A percentile compares a stretch with the other conserved stretches of the same genome.
phyloP scores from a whole-genome alignment of 2,113 vertebrate genomes.

The Brachirus orientalis region DNA sequence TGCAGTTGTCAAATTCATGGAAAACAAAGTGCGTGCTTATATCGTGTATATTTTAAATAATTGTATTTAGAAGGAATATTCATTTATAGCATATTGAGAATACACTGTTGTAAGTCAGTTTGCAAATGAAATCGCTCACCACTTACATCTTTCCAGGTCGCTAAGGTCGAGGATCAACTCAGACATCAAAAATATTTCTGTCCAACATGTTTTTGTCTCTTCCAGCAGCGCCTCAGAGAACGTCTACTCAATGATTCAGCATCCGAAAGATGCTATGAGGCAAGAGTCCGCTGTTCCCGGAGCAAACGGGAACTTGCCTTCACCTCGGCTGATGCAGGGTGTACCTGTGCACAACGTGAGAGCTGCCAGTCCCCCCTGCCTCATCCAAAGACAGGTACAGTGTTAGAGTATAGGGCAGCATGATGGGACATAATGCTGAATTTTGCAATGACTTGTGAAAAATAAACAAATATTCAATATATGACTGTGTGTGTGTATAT shows the following conservation, averaged over 20 bases:
- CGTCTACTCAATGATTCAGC: slow-evolving; percentile 82
- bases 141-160: neutral
- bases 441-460: no score
- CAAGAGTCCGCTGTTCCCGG: slow-evolving; percentile 58
- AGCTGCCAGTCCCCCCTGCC: slow-evolving; percentile 69
- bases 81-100: slow-evolving; percentile 1
- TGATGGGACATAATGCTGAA: no score
- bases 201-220: neutral
- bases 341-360: slow-evolving; percentile 74
- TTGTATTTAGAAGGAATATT: neutral
- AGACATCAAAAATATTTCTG: neutral
- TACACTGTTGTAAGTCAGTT: no score
- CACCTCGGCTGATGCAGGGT: slow-evolving; percentile 56
- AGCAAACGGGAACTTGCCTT: slow-evolving; percentile 62
- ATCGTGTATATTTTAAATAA: neutral
- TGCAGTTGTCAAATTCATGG: no score
- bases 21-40: no score
- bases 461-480: no score
- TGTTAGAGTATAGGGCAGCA: neutral
- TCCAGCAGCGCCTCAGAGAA: slow-evolving; percentile 77
- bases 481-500: no score
- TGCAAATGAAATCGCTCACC: no score
- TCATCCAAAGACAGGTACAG: slow-evolving; percentile 77
- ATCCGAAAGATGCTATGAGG: slow-evolving; percentile 66
- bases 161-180: neutral